phyloP scores from a whole-genome alignment of 2,888 invertebrate genomes.

The Drosophila quinaria region DNA sequence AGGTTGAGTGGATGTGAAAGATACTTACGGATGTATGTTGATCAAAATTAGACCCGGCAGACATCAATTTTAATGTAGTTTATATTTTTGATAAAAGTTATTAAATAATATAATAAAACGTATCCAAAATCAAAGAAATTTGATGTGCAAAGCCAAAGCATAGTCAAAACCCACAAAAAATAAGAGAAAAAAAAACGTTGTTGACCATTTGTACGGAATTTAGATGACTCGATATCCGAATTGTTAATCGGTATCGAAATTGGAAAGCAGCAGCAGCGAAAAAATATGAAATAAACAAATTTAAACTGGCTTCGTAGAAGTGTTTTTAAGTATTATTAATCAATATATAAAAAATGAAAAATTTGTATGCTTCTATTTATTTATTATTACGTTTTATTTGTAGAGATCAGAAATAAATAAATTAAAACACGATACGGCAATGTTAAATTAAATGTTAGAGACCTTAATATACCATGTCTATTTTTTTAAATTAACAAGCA shows the following conservation, averaged over 20 bases:
- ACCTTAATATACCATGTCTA: conserved; percentile 22
- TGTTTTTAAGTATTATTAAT: conserved; percentile 82
- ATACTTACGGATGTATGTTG: neutral
- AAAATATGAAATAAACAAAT: conserved; percentile 58
- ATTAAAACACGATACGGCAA: conserved; percentile 38
- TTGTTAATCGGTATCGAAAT: conserved; percentile 9
- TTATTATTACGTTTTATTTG: conserved; percentile 33
- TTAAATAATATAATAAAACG: conserved; percentile 51
- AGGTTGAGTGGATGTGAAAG: conserved; percentile 27
- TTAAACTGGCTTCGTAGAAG: conserved; percentile 81
- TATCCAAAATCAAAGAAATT: conserved; percentile 48
- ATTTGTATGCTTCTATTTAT: conserved; percentile 41
- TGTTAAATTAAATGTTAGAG: conserved; percentile 60
- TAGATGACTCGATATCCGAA: conserved; percentile 44
- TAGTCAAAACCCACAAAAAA: conserved; percentile 26
- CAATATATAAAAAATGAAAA: conserved; percentile 45
- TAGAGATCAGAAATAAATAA: conserved; percentile 40
- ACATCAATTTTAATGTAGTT: conserved; percentile 81
- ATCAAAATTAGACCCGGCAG: conserved; percentile 22
- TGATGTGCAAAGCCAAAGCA: conserved; percentile 42
- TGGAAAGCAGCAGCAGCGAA: conserved; percentile 49
- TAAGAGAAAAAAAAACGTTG: conserved; percentile 43
- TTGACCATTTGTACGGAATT: conserved; percentile 76
- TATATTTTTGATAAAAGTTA: conserved; percentile 85
- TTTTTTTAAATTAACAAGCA: conserved; percentile 33